These are phyloP conservation scores for Megaleporinus macrocephalus DNA, from an alignment of 2,113 vertebrate species.

Conservation along the genomic window DNA sequence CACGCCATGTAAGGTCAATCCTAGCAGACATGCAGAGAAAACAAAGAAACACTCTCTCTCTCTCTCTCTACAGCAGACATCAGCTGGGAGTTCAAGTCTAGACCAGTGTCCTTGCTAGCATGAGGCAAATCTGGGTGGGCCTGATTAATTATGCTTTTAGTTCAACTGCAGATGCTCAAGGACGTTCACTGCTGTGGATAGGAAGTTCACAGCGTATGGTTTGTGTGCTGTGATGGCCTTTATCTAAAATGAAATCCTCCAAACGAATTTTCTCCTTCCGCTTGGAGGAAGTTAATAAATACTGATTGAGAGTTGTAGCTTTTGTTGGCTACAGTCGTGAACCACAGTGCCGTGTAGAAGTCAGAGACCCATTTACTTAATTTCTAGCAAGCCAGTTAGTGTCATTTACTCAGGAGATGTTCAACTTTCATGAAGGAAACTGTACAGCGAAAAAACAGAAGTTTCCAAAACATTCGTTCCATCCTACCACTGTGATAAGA, in stretches of 20 bases:
- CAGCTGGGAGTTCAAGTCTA: constrained; percentile 28
- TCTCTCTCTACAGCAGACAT: constrained; percentile 6
- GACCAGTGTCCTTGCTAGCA: constrained; percentile 31
- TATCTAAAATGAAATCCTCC: constrained; percentile 16
- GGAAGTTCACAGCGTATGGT: not conserved
- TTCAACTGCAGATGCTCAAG: constrained; percentile 41
- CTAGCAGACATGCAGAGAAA: not conserved
- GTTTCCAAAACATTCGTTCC: too few species aligned
- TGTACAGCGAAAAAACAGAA: too few species aligned
- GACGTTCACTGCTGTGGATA: constrained; percentile 18
- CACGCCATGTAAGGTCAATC: constrained; percentile 38
- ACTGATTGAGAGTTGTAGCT: not conserved
- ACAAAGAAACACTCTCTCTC: too few species aligned
- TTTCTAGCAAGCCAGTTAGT: too few species aligned
- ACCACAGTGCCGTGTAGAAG: not conserved
- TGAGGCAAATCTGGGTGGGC: constrained; percentile 26
- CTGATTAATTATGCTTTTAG: constrained; percentile 50
- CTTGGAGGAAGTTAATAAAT: not conserved
- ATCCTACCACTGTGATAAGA: too few species aligned
- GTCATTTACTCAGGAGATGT: too few species aligned
- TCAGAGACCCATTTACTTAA: too few species aligned
- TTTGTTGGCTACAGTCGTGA: not conserved
- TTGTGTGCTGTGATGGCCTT: constrained; percentile 11
- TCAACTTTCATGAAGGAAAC: too few species aligned
- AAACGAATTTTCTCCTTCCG: not conserved